A percentile compares a stretch with the other conserved stretches of the same genome.
Conservation (phyloP, 2,113 vertebrate species). For the Dasypus novemcinctus region DNA sequence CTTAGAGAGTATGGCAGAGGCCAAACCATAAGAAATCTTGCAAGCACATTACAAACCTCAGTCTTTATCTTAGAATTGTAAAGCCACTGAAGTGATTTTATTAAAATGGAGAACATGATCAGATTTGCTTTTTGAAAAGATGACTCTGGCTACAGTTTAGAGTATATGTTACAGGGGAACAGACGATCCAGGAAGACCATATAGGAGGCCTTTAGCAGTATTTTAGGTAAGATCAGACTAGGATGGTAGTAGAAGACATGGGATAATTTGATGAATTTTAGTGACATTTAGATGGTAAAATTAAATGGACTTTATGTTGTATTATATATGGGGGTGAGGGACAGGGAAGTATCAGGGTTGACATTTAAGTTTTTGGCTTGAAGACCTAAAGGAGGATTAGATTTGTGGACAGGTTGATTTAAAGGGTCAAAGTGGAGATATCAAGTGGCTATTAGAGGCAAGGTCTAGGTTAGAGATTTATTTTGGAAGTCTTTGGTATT, state of each 20-base stretch:
- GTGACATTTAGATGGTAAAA: not conserved
- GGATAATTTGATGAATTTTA: not conserved
- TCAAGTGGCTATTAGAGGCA: not conserved
- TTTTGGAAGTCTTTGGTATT: not conserved
- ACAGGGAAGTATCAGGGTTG: not conserved
- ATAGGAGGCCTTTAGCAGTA: not conserved
- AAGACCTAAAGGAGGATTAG: not conserved
- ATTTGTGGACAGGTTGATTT: not conserved
- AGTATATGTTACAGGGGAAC: not conserved
- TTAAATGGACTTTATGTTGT: not conserved
- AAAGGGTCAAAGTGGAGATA: not conserved
- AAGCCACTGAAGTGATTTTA: not conserved
- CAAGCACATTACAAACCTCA: not conserved
- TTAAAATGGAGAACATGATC: not conserved
- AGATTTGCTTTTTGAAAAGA: not conserved
- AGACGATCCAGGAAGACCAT: not conserved
- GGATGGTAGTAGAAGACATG: not conserved
- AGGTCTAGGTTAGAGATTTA: not conserved
- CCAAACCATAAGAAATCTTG: not conserved
- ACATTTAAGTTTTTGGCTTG: not conserved
- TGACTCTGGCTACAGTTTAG: not conserved
- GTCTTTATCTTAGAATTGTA: not conserved
- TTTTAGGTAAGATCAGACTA: not conserved
- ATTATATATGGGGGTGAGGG: not conserved
- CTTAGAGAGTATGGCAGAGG: not conserved